Evolutionary conservation across 2,888 invertebrate species (phyloP).

Genomic region (Orgyia antiqua): DNA sequence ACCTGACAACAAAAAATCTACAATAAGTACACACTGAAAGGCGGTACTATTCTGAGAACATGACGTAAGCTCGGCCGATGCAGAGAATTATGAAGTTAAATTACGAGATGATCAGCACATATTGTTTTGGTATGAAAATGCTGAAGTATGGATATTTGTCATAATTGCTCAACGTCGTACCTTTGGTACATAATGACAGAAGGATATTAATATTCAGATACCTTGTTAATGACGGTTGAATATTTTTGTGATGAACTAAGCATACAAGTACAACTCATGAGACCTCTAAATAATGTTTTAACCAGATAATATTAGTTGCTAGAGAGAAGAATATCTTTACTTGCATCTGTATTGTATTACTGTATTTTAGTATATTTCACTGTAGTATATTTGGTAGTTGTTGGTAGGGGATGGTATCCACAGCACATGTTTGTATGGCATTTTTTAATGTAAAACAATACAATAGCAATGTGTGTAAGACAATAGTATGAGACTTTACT

Average conservation of each 20-base stretch:
- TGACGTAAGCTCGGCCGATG: constrained; percentile 54
- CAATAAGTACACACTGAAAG: constrained; percentile 64
- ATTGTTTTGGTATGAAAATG: constrained; percentile 26
- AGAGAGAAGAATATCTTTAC: no score
- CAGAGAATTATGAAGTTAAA: constrained; percentile 39
- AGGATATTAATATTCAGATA: constrained; percentile 23
- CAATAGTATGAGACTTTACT: constrained; percentile 28
- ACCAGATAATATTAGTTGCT: no score
- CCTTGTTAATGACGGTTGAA: no score
- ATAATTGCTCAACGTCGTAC: constrained; percentile 23
- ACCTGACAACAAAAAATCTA: constrained; percentile 64
- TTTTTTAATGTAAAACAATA: background rate
- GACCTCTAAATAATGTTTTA: no score
- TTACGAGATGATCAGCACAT: constrained; percentile 32
- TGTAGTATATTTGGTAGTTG: no score
- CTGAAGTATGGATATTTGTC: constrained; percentile 30
- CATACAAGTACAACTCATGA: no score
- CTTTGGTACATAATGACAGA: constrained; percentile 24
- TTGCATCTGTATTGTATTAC: no score
- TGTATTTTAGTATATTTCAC: no score
- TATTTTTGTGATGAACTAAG: no score
- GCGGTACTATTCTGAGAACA: constrained; percentile 57
- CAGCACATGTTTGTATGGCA: background rate
- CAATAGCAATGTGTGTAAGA: constrained; percentile 13
- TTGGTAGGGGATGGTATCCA: no score